Percentiles rank a stretch among this genome's conserved stretches.
Conservation (phyloP, 2,797 vertebrate genomes). For the Lacerta agilis region DNA sequence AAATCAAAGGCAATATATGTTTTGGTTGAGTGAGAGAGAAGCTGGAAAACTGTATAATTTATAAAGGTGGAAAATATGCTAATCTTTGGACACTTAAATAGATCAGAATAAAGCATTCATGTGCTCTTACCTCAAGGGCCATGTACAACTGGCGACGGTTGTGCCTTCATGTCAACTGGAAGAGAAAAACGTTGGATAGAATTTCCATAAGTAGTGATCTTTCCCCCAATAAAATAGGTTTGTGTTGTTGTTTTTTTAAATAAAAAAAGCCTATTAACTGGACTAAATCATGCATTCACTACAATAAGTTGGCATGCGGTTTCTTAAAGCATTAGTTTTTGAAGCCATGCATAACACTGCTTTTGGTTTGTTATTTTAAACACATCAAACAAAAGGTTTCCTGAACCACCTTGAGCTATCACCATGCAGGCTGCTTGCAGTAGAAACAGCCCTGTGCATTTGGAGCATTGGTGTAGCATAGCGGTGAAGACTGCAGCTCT, state of each 20-base stretch:
- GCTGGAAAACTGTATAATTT: conserved; percentile 50
- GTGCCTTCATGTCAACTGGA: conserved; percentile 24
- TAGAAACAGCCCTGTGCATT: not conserved
- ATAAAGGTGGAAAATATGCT: conserved; percentile 47
- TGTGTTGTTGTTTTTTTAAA: not conserved
- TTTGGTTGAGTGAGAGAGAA: conserved; percentile 36
- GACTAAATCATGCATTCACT: conserved; percentile 54
- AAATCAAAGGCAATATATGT: not conserved
- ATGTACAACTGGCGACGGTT: conserved; percentile 42
- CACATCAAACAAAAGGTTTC: not conserved
- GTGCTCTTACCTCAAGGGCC: conserved; percentile 50
- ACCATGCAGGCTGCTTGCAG: not conserved
- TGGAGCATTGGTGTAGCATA: not conserved
- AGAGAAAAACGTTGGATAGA: conserved; percentile 25
- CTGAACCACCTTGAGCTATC: not conserved
- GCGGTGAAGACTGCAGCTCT: not conserved
- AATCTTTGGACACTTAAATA: conserved; percentile 57
- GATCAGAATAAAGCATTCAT: conserved; percentile 64
- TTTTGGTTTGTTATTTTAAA: too few species aligned
- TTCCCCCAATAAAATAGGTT: conserved; percentile 38
- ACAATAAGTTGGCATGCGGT: conserved; percentile 29
- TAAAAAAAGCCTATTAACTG: not conserved
- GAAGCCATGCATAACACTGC: not conserved
- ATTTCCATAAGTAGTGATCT: conserved; percentile 20
- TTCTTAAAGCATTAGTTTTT: not conserved